These are phyloP conservation scores for Clarias gariepinus DNA, from an alignment of 2,113 vertebrate genomes.

Conservation along the genomic window DNA sequence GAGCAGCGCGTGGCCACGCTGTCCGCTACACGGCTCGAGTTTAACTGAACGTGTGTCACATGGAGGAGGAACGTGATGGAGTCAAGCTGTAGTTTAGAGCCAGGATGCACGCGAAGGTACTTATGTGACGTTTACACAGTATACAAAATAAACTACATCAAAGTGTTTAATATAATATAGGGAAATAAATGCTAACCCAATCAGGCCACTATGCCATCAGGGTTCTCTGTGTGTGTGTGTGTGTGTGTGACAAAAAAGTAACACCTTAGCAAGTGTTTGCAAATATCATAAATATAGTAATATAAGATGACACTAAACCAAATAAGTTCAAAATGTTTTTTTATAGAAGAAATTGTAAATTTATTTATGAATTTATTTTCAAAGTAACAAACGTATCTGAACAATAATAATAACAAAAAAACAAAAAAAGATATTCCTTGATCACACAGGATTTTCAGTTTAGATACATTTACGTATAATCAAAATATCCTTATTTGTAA, in stretches of 20 bases:
- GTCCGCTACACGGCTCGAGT: background rate
- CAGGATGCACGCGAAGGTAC: background rate
- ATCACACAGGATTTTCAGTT: background rate
- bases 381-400: no score
- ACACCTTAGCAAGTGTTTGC: no score
- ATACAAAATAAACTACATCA: background rate
- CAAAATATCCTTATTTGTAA: background rate
- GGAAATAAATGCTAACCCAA: no score
- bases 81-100: background rate
- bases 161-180: no score
- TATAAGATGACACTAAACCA: no score
- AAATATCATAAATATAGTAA: no score
- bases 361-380: no score
- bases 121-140: background rate
- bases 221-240: background rate
- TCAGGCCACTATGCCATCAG: no score
- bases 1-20: conserved; percentile 19
- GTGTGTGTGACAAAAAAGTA: background rate
- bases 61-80: background rate
- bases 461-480: background rate
- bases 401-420: no score
- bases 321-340: no score
- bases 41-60: background rate
- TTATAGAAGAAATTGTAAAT: no score
- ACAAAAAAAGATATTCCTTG: no score